Evolutionary conservation across 1,140 invertebrate genomes (phyloP).

Genomic region (Calephelis nemesis): DNA sequence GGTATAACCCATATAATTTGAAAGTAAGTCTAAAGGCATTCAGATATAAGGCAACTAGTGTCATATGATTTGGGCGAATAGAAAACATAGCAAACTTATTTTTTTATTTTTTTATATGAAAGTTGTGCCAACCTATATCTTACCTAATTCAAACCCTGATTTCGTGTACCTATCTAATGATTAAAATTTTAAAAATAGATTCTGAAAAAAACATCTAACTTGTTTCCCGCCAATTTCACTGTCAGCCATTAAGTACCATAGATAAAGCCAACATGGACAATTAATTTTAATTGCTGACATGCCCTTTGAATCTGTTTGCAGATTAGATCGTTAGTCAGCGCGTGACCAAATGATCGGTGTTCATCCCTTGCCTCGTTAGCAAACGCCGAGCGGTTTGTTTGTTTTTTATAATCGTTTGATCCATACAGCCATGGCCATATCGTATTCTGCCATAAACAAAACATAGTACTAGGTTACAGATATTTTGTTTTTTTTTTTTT

Average conservation of each 20-base stretch:
- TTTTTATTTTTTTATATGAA: too few relatives aligned
- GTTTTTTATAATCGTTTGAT: constrained; percentile 16
- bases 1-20: too few relatives aligned
- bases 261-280: constrained; percentile 17
- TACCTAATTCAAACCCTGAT: too few relatives aligned
- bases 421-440: not conserved
- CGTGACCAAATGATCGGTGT: constrained; percentile 12
- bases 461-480: not conserved
- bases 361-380: constrained; percentile 15
- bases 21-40: too few relatives aligned
- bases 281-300: constrained; percentile 19
- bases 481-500: not conserved
- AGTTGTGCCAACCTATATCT: too few relatives aligned
- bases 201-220: not conserved
- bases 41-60: too few relatives aligned
- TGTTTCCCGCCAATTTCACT: not conserved
- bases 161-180: too few relatives aligned
- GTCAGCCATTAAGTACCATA: constrained; percentile 11
- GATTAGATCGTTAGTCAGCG: constrained; percentile 17
- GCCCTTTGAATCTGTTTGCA: constrained; percentile 18
- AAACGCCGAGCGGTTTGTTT: constrained; percentile 7
- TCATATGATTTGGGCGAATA: too few relatives aligned
- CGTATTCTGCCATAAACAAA: not conserved
- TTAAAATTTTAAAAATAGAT: too few relatives aligned
- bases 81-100: too few relatives aligned